phyloP scores from a whole-genome alignment of 2,113 vertebrate genomes.

The Microcebus jonahi region DNA sequence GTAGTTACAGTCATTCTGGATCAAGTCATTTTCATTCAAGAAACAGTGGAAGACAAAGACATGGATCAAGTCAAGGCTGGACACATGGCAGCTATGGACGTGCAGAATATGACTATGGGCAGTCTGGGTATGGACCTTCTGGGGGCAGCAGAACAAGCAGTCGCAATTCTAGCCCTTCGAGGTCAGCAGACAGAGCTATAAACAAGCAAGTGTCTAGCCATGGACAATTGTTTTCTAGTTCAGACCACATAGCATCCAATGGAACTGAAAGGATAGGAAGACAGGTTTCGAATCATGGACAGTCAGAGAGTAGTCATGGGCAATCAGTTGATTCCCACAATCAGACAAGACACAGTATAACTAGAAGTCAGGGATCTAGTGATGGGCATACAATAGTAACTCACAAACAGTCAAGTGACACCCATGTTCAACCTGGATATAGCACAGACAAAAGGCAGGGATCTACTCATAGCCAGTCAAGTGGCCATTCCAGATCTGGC shows the following conservation, averaged over 20 bases:
- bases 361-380: not conserved
- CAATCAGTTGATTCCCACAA: not conserved
- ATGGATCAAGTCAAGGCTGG: not conserved
- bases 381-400: not conserved
- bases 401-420: not conserved
- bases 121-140: slow-evolving; percentile 57
- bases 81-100: slow-evolving; percentile 73
- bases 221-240: not conserved
- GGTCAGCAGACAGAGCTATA: fast-evolving
- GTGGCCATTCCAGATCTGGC: not conserved
- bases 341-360: not conserved
- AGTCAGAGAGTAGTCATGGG: not conserved
- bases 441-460: not conserved
- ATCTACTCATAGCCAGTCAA: not conserved
- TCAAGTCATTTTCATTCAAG: not conserved
- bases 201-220: fast-evolving
- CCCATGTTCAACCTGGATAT: not conserved
- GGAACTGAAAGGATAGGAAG: not conserved
- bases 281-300: not conserved
- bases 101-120: slow-evolving; percentile 68
- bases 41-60: fast-evolving
- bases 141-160: not conserved
- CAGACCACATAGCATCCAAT: not conserved
- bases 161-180: not conserved
- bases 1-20: fast-evolving